Conservation (phyloP, 1,140 invertebrate genomes). For the Thalassaphorura encarpata region DNA sequence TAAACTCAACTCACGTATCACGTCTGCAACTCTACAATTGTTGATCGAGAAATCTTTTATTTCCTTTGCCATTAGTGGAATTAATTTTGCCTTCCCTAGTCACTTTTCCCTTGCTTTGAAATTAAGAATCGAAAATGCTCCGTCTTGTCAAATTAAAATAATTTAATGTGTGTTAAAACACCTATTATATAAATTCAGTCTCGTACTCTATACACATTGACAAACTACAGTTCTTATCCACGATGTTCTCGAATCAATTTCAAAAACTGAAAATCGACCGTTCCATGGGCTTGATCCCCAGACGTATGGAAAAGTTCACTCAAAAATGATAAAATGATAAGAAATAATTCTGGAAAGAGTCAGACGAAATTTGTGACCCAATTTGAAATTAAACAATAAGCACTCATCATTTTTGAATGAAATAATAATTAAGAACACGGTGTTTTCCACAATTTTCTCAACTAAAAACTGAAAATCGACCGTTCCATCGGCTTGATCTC, state of each 20-base stretch:
- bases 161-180: too few species aligned
- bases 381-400: conserved; percentile 22
- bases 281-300: conserved; percentile 19
- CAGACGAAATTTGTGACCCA: conserved; percentile 24
- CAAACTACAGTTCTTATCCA: conserved; percentile 22
- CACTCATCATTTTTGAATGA: conserved; percentile 16
- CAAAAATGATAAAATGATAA: conserved; percentile 22
- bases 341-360: conserved; percentile 28
- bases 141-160: conserved; percentile 27
- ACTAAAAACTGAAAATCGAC: conserved; percentile 10
- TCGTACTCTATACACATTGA: conserved; percentile 7
- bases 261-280: conserved; percentile 14
- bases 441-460: conserved; percentile 18
- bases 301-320: conserved; percentile 14
- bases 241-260: conserved; percentile 32
- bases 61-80: conserved; percentile 28
- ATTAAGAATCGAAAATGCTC: conserved; percentile 16
- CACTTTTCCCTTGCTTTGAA: conserved; percentile 7
- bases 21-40: neutral
- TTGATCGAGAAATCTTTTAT: conserved; percentile 13
- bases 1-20: neutral
- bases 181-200: too few species aligned
- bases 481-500: conserved; percentile 21
- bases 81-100: neutral
- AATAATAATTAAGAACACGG: conserved; percentile 19